These are phyloP conservation scores for Conus canariensis DNA, from an alignment of 2,888 invertebrate species.

Conservation along the genomic window DNA sequence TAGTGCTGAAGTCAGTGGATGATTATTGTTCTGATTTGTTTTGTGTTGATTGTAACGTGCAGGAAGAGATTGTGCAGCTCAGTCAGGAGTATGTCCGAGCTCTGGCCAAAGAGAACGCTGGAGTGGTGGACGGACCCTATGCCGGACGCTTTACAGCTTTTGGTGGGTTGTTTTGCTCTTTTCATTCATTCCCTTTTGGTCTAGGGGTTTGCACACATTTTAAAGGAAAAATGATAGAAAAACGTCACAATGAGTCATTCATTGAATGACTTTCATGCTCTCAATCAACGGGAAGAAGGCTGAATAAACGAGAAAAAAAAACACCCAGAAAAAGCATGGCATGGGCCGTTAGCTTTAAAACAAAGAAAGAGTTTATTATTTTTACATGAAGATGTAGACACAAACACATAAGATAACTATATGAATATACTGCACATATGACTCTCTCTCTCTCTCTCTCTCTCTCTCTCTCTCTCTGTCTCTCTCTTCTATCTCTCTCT, in stretches of 20 bases:
- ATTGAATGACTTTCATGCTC: neutral
- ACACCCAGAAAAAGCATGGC: too few species aligned
- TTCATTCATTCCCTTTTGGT: neutral
- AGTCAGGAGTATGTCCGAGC: slow-evolving; percentile 76
- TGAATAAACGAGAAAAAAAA: too few species aligned
- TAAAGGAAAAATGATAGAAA: neutral
- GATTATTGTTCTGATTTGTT: too few species aligned
- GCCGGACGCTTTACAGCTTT: slow-evolving; percentile 77
- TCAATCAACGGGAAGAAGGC: neutral
- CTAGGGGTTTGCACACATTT: neutral
- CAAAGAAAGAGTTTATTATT: too few species aligned
- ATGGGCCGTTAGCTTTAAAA: too few species aligned
- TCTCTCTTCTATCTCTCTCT: too few species aligned
- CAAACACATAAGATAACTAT: neutral
- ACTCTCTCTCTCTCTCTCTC: too few species aligned
- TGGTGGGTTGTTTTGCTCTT: slow-evolving; percentile 61
- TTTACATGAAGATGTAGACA: neutral
- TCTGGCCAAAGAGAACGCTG: slow-evolving; percentile 73
- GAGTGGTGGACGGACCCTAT: slow-evolving; percentile 77
- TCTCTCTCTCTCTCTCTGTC: too few species aligned
- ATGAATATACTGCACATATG: too few species aligned
- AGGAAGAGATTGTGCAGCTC: slow-evolving; percentile 73
- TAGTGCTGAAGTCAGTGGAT: too few species aligned
- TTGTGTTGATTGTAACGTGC: slow-evolving; percentile 7
- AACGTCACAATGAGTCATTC: neutral